Conservation (phyloP, 2,888 invertebrate species). For the Crocallis elinguaria region DNA sequence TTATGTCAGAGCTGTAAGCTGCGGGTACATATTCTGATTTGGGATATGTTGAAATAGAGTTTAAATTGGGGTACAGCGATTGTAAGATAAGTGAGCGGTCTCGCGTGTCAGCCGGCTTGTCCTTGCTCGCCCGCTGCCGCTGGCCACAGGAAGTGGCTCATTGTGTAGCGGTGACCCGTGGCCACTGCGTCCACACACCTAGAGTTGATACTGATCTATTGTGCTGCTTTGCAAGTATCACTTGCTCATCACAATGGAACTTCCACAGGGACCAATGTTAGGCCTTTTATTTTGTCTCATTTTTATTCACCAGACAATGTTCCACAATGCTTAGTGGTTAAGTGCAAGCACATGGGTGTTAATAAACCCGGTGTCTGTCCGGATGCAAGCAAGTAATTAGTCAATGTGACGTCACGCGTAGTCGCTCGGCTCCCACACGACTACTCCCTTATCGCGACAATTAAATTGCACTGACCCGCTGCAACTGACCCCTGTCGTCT, state of each 20-base stretch:
- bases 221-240: slow-evolving; percentile 27
- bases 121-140: slow-evolving; percentile 60
- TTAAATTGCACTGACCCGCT: slow-evolving; percentile 69
- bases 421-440: slow-evolving; percentile 64
- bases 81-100: slow-evolving; percentile 53
- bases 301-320: slow-evolving; percentile 3
- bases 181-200: slow-evolving; percentile 52
- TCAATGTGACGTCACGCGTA: slow-evolving; percentile 59
- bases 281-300: slow-evolving; percentile 9
- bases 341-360: slow-evolving; percentile 21
- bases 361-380: slow-evolving; percentile 43
- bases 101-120: slow-evolving; percentile 65
- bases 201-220: slow-evolving; percentile 37
- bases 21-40: slow-evolving; percentile 22
- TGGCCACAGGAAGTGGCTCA: slow-evolving; percentile 75
- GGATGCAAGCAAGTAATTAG: slow-evolving; percentile 56
- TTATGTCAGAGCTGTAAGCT: slow-evolving; percentile 11
- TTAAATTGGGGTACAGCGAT: slow-evolving; percentile 43
- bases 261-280: slow-evolving; percentile 17
- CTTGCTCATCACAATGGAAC: slow-evolving; percentile 21
- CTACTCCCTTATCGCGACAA: slow-evolving; percentile 65
- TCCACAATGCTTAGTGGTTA: slow-evolving; percentile 16
- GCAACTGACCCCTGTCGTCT: slow-evolving; percentile 15
- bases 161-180: slow-evolving; percentile 76
- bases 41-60: slow-evolving; percentile 32